Percentiles rank a stretch among this genome's conserved stretches.
Conservation (phyloP, 2,888 invertebrate genomes). For the Ptychoptera contaminata region DNA sequence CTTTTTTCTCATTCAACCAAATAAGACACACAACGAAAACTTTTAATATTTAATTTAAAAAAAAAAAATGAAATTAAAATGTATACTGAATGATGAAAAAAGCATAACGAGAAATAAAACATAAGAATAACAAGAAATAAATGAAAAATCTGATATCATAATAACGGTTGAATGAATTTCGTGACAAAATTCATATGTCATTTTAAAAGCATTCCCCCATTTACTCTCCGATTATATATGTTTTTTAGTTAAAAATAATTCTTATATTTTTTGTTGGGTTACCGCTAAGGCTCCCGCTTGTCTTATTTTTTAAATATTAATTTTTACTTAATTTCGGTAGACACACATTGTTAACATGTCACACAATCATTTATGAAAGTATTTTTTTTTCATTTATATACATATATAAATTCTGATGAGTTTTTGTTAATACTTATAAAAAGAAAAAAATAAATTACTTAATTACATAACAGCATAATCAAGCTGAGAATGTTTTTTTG, state of each 20-base stretch:
- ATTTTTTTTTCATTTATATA: no score
- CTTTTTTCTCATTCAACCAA: not conserved
- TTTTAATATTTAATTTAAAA: no score
- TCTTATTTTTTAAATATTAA: not conserved
- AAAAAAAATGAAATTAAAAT: not conserved
- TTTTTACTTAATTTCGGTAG: no score
- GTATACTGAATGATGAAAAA: not conserved
- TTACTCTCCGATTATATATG: no score
- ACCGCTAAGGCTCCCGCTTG: not conserved
- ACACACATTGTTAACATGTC: no score
- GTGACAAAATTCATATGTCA: conserved; percentile 12
- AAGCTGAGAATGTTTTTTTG: no score
- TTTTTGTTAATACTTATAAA: no score
- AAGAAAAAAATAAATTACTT: no score
- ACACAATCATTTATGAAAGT: no score
- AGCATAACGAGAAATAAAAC: not conserved
- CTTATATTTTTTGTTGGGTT: conserved; percentile 2
- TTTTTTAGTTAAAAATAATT: not conserved
- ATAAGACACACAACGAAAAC: no score
- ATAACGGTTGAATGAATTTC: conserved; percentile 9
- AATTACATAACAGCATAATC: no score
- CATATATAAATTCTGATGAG: no score
- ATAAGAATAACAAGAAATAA: not conserved
- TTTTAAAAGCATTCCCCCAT: conserved; percentile 11
- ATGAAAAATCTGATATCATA: not conserved